Evolutionary conservation across 2,113 vertebrate species (phyloP), one percentile per base, ranked within the genome.

Genomic region (Larimichthys crocea): DNA sequence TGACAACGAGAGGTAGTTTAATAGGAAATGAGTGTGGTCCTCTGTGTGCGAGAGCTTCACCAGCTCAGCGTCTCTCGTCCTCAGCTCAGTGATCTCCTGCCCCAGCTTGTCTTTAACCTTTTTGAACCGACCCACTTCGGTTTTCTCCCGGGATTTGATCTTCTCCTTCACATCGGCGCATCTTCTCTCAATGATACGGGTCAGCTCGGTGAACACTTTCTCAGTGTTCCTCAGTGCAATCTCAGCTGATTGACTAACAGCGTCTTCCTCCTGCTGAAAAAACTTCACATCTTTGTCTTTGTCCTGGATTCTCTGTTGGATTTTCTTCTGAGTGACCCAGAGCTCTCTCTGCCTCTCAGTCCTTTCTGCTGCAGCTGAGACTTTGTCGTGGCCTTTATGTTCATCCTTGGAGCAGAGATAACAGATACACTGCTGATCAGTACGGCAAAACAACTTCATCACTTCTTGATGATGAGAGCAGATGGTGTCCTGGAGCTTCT

Each of bases 1-100:
- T 31, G 44, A 35, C 61, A 73, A 0, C 0, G 24, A 31, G 12
- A 29, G n/a, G 20, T 64, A 81, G 8, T 70, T 79, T 26, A 80
- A 49, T 12, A 85, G 55, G 44, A 85, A 87, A 10, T 53, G 15
- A 0, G 71, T 52, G 77, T 81, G 73, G 64, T 86, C 80, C 65
- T 83, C 42, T 4, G 73, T 49, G 5, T 17, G 49, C 31, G 56
- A 78, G 10, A 91, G 79, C 76, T 76, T 48, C 26, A 63, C 20
- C 76, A 87, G 62, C 22, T 83, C 80, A 16, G 20, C 46, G 3
- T 83, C 76, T 49, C 64, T 40, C 56, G 56, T 81, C 68, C 10
- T 88, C 71, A 88, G 68, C 52, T 86, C 71, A 29, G 42, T 19
- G 3, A 85, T 79, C 64, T 90, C 89, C 60, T 63, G 14, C 53